phyloP scores from a whole-genome alignment of 2,888 invertebrate genomes.

The Psococerastis gibbosa region DNA sequence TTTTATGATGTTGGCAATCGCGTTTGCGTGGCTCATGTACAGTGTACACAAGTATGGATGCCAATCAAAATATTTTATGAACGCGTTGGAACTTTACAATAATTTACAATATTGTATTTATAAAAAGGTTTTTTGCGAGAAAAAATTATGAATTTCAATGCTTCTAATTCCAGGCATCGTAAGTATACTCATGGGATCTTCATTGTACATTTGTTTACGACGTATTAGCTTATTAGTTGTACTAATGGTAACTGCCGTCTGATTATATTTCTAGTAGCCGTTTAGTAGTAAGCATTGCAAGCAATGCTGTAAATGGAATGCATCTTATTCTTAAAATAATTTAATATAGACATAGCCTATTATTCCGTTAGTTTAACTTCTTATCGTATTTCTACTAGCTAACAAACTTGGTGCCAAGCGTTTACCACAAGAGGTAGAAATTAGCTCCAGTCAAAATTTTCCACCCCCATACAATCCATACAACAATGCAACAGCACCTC shows the following conservation, averaged over 20 bases:
- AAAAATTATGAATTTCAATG: constrained; percentile 17
- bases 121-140: constrained; percentile 6
- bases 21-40: background rate
- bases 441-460: constrained; percentile 8
- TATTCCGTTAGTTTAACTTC: no score
- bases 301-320: no score
- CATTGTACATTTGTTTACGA: no score
- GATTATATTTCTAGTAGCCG: no score
- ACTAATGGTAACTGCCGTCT: no score
- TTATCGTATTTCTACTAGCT: no score
- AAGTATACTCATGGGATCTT: constrained; percentile 15
- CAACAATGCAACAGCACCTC: constrained; percentile 12
- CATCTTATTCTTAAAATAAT: no score
- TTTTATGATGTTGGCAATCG: background rate
- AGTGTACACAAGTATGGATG: background rate
- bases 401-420: constrained; percentile 7
- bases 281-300: no score
- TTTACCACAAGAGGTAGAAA: background rate
- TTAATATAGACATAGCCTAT: no score
- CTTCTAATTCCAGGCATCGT: constrained; percentile 17
- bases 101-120: no score
- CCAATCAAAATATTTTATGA: background rate
- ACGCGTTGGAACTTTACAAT: background rate
- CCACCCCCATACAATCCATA: constrained; percentile 17
- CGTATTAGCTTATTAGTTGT: no score